phyloP scores from a whole-genome alignment of 2,113 vertebrate species.

The Epinephelus fuscoguttatus region DNA sequence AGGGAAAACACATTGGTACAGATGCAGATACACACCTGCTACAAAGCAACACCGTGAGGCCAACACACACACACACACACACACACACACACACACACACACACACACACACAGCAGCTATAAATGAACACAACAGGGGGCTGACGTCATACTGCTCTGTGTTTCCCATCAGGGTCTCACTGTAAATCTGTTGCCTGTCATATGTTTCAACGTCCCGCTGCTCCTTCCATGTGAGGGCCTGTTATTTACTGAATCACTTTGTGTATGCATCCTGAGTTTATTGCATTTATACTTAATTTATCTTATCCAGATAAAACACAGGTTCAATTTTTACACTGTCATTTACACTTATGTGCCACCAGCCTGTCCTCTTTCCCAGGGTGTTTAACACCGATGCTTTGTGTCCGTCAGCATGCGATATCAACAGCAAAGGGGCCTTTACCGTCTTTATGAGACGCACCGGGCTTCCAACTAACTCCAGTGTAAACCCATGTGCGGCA shows the following conservation, averaged over 20 bases:
- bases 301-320: not conserved
- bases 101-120: slow-evolving; percentile 21
- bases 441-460: too few relatives aligned
- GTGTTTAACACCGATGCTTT: too few relatives aligned
- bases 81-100: slow-evolving; percentile 25
- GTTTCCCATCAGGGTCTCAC: slow-evolving; percentile 32
- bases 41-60: slow-evolving; percentile 9
- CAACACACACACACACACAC: slow-evolving; percentile 6
- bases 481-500: too few relatives aligned
- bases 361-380: too few relatives aligned
- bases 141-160: slow-evolving; percentile 24
- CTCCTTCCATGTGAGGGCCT: not conserved
- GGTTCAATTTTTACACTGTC: not conserved
- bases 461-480: too few relatives aligned
- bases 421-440: too few relatives aligned
- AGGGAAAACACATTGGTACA: not conserved
- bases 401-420: too few relatives aligned
- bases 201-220: slow-evolving; percentile 23
- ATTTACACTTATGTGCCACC: not conserved
- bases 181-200: slow-evolving; percentile 44
- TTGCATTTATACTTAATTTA: not conserved
- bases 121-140: slow-evolving; percentile 34
- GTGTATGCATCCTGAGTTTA: not conserved
- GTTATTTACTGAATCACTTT: not conserved
- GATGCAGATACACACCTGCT: slow-evolving; percentile 37